phyloP scores from a whole-genome alignment of 2,113 vertebrate genomes.

The Merops nubicus region DNA sequence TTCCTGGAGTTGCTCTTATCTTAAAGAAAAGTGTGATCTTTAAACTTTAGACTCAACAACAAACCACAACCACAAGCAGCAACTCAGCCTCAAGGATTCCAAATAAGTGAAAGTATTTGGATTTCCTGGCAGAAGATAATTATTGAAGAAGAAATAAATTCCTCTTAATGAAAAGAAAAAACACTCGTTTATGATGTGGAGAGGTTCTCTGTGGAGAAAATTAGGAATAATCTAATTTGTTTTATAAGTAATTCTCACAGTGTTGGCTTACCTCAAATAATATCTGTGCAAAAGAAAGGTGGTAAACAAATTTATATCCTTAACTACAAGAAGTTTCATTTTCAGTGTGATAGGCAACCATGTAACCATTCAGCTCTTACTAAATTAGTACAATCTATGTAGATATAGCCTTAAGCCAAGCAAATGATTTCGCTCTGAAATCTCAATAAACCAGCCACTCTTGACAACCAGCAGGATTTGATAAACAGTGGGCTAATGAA shows the following conservation, averaged over 20 bases:
- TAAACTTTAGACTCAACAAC: conserved; percentile 47
- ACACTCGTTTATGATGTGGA: background rate
- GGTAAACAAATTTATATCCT: background rate
- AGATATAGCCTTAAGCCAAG: background rate
- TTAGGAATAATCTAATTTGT: conserved; percentile 13
- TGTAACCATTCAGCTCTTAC: background rate
- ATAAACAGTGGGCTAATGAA: background rate
- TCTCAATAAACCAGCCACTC: background rate
- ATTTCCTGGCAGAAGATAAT: conserved; percentile 22
- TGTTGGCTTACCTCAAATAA: background rate
- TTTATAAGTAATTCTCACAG: background rate
- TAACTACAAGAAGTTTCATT: background rate
- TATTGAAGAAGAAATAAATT: conserved; percentile 27
- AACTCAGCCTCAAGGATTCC: conserved; percentile 14
- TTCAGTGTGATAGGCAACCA: background rate
- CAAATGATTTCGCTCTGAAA: background rate
- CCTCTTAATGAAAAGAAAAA: conserved; percentile 7
- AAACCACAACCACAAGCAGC: background rate
- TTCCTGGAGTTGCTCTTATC: background rate
- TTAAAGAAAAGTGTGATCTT: background rate
- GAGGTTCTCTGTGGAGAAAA: conserved; percentile 1
- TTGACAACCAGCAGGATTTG: background rate
- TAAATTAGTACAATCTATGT: background rate
- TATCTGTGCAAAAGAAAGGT: background rate
- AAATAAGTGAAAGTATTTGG: background rate